Evolutionary conservation across 30 jellyfish, hydroid and myxozoan species (phyloP).

Genomic region (Hydractinia symbiolongicarpus): DNA sequence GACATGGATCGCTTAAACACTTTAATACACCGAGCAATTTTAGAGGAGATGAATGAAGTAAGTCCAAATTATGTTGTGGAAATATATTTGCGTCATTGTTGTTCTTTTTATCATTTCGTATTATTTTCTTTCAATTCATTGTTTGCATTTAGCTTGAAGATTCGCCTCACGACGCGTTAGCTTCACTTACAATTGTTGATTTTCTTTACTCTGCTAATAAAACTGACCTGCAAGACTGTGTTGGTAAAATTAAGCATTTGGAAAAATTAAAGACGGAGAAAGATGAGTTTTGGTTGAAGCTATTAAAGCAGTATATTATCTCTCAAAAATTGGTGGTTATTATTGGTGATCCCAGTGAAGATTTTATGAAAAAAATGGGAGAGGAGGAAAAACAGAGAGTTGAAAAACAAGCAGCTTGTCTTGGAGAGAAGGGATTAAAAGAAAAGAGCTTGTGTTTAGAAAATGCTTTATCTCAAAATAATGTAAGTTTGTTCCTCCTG

Average conservation of each 20-base stretch:
- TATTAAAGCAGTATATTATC: slow-evolving; percentile 39
- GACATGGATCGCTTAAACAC: slow-evolving; percentile 74
- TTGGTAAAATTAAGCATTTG: slow-evolving; percentile 49
- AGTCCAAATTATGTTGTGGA: neutral
- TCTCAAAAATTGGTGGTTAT: slow-evolving; percentile 67
- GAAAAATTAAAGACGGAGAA: slow-evolving; percentile 43
- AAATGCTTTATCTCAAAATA: slow-evolving; percentile 60
- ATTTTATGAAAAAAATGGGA: slow-evolving; percentile 54
- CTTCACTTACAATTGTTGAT: slow-evolving; percentile 73
- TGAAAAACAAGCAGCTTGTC: slow-evolving; percentile 43
- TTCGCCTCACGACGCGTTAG: slow-evolving; percentile 74
- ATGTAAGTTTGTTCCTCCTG: slow-evolving; percentile 32
- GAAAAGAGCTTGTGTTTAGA: slow-evolving; percentile 52
- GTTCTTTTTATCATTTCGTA: neutral
- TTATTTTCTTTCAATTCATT: neutral
- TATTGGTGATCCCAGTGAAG: slow-evolving; percentile 83
- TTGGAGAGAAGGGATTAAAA: slow-evolving; percentile 64
- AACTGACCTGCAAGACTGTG: slow-evolving; percentile 31
- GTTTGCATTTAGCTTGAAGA: slow-evolving; percentile 61
- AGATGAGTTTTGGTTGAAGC: slow-evolving; percentile 50
- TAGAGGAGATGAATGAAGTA: slow-evolving; percentile 62
- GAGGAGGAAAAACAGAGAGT: slow-evolving; percentile 55
- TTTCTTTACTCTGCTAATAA: slow-evolving; percentile 58
- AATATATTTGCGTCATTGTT: neutral
- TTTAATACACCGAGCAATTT: slow-evolving; percentile 64